These are phyloP conservation scores for Amia ocellicauda DNA, from an alignment of 2,113 vertebrate genomes.

Conservation along the genomic window DNA sequence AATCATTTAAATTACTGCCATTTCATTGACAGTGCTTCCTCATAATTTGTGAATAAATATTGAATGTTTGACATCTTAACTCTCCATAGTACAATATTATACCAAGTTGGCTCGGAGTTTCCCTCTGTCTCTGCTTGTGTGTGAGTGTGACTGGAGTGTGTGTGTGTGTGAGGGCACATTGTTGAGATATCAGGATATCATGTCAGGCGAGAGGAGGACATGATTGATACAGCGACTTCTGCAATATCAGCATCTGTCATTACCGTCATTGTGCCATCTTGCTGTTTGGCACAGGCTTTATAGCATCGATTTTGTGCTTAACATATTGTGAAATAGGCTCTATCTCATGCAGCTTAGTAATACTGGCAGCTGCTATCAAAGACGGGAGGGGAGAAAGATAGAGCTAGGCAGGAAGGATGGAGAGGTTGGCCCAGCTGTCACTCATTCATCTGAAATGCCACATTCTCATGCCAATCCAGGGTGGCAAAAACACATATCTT, in stretches of 20 bases:
- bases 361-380: slow-evolving; percentile 26
- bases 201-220: neutral
- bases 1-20: slow-evolving; percentile 49
- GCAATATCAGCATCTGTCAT: neutral
- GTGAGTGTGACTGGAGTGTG: neutral
- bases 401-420: neutral
- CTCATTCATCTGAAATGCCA: slow-evolving; percentile 7
- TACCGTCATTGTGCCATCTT: neutral
- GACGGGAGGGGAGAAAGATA: neutral
- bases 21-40: slow-evolving; percentile 61
- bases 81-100: slow-evolving; percentile 32
- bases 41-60: slow-evolving; percentile 48
- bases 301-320: slow-evolving; percentile 16
- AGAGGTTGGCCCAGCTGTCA: neutral
- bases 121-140: neutral
- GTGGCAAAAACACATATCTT: neutral
- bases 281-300: neutral
- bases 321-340: slow-evolving; percentile 1
- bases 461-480: neutral
- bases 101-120: slow-evolving; percentile 7
- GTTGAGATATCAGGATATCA: neutral
- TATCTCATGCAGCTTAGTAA: neutral
- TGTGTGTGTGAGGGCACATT: too few species aligned
- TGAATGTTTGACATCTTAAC: slow-evolving; percentile 50
- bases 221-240: neutral